phyloP scores from a whole-genome alignment of 2,888 invertebrate species.

The Miltochrista miniata region DNA sequence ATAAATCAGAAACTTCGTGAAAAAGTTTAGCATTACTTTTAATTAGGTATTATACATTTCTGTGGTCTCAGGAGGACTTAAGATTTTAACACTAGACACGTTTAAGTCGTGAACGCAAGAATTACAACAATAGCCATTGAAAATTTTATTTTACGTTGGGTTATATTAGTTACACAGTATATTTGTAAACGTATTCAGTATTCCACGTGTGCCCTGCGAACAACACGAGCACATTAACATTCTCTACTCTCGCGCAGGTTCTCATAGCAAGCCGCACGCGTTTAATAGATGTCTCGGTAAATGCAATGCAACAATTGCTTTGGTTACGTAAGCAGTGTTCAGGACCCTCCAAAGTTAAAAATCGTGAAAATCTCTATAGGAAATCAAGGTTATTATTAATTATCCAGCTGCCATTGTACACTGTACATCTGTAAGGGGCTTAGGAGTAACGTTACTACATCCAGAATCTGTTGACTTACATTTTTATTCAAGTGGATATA shows the following conservation, averaged over 20 bases:
- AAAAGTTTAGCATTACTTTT: too few relatives aligned
- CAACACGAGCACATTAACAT: slow-evolving; percentile 79
- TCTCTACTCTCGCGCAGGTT: slow-evolving; percentile 70
- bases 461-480: too few relatives aligned
- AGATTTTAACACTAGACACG: slow-evolving; percentile 18
- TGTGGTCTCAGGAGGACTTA: not conserved
- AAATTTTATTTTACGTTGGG: slow-evolving; percentile 28
- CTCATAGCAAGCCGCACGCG: slow-evolving; percentile 67
- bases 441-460: too few relatives aligned
- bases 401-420: too few relatives aligned
- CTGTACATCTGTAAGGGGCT: too few relatives aligned
- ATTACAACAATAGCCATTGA: slow-evolving; percentile 20
- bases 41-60: too few relatives aligned
- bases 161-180: slow-evolving; percentile 51
- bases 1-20: too few relatives aligned
- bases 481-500: too few relatives aligned
- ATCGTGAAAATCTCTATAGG: not conserved
- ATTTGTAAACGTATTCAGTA: slow-evolving; percentile 63
- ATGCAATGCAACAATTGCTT: slow-evolving; percentile 16
- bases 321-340: slow-evolving; percentile 16
- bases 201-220: slow-evolving; percentile 62
- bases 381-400: too few relatives aligned
- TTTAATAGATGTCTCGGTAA: slow-evolving; percentile 45
- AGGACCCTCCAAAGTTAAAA: slow-evolving; percentile 17
- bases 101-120: slow-evolving; percentile 18